Base-by-base conservation (phyloP, 37 sponge, comb jelly and placozoan species). In the Chondrosia reniformis region DNA sequence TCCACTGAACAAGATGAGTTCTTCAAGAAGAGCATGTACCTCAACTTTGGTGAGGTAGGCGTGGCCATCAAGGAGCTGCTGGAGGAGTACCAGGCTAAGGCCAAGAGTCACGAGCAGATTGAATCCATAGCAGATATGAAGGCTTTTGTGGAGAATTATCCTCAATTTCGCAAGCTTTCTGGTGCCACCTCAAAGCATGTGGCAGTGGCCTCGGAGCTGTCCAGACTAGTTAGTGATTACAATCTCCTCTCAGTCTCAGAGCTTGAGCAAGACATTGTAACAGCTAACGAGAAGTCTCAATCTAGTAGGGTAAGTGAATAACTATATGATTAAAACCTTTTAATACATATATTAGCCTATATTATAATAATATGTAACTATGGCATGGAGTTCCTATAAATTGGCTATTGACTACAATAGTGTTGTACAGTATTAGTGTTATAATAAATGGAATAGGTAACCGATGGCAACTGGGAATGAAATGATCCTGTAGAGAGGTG, bases 121-220 rank as follows among this genome's bases (percentile, higher is more conserved):
- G 95, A 98, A 57, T 85, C 93, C 32, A 98, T 98, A 15, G 80
- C 93, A 31, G 99, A 98, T 79, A 98, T 98, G 99, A 98, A 98
- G 87, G 91, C 64, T 37, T 98, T 98, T 78, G 86, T 98, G 7
- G 99, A 98, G 78, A 92, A 88, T 81, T 98, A 92, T 57, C 99
- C 99, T 33, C 85, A 94, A 80, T 98, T 98, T 45, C 67, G 80
- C 15, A 95, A 95, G 73, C 89, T 98, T 0, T 92, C 95, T 37
- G 95, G 95, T 0, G 88, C 99, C 8, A 95, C 95, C 22, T 85
- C 91, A 15, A 98, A 98, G 78, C 99, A 98, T 59, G 95, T 98
- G 25, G 95, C 95, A 5, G 88, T 98, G 46, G 86, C 95, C 45
- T 84, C 93, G 33, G 99, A 98, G 75, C 73, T 98, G 59, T 89